Evolutionary conservation across 2,113 vertebrate species (phyloP), one percentile per base, ranked within the genome.

Genomic region (Hyperopisus bebe): DNA sequence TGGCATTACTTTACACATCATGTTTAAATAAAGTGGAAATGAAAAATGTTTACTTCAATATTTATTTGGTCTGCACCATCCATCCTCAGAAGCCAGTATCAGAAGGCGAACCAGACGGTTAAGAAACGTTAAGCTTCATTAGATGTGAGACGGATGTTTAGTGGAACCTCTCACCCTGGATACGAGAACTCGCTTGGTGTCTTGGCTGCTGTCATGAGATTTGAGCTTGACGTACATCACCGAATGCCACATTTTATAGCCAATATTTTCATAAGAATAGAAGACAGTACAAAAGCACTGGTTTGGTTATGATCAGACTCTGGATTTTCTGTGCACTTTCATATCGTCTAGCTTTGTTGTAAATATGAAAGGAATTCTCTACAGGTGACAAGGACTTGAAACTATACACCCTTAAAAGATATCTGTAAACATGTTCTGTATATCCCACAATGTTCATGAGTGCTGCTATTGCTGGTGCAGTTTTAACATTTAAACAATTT

Each of bases 21-120:
- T 95, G 92, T 92, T 95, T 94, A 92, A 95, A 96, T 95, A 96
- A 95, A 95, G 93, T 96, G 93, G 93, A 93, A 95, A 93, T 93
- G 91, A 95, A 94, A 94, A 92, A 90, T 58, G 91, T 6, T 42
- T 24, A 24, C 21, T 46, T 85, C 88, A 89, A 87, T 91, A 91
- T 89, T 90, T 92, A 89, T 85, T 89, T 89, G 50, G 51, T 55
- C 15, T 89, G 50, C 8, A 31, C 77, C 50, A 85, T 31, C 24
- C 44, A 35, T 62, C 50, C 35, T 47, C 13, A 3, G 9, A 62
- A 88, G 17, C 47, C 46, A 50, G 9, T 50, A 13, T 47, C 9
- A 53, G 13, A 87, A 51, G 48, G n/a, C 5, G 53, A 80, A 80
- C 39, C 8, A 10, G n/a, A 53, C n/a, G 1, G n/a, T 35, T 85